phyloP scores from a whole-genome alignment of 2,797 vertebrate species.

The Enteromius fasciolatus region DNA sequence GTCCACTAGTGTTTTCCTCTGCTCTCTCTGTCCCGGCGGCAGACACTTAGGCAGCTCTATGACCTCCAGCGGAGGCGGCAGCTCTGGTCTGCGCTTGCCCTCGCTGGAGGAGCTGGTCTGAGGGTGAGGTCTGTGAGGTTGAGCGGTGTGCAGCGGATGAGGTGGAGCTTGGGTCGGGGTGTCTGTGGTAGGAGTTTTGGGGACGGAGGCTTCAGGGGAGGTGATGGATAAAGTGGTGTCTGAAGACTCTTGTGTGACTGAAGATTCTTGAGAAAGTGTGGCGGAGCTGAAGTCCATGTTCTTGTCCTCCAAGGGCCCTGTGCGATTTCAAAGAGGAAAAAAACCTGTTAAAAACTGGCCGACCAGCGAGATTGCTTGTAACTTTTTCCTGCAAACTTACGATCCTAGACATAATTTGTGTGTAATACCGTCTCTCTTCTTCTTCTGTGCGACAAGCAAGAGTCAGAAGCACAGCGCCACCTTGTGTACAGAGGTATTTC shows the following conservation, averaged over 20 bases:
- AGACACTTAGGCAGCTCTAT: slow-evolving; percentile 85
- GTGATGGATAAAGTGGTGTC: slow-evolving; percentile 73
- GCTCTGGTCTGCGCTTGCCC: slow-evolving; percentile 81
- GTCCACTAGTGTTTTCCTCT: slow-evolving; percentile 87
- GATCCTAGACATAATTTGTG: too few relatives aligned
- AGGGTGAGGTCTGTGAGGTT: slow-evolving; percentile 45
- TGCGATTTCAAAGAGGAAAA: too few relatives aligned
- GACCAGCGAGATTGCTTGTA: too few relatives aligned
- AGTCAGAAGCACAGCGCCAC: too few relatives aligned
- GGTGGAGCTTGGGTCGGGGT: slow-evolving; percentile 46
- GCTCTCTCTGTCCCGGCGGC: slow-evolving; percentile 81
- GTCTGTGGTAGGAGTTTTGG: slow-evolving; percentile 51
- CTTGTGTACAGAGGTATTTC: too few relatives aligned
- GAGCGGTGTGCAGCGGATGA: slow-evolving; percentile 57
- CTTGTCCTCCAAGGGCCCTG: slow-evolving; percentile 67
- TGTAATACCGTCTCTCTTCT: too few relatives aligned
- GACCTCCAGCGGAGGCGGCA: slow-evolving; percentile 68
- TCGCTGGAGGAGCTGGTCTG: slow-evolving; percentile 66
- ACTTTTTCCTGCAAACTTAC: too few relatives aligned
- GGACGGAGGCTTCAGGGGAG: slow-evolving; percentile 54
- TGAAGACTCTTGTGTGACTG: slow-evolving; percentile 70
- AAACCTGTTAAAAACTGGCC: too few relatives aligned
- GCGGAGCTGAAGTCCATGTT: slow-evolving; percentile 49
- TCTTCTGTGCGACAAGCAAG: too few relatives aligned
- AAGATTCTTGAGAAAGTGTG: slow-evolving; percentile 66